phyloP scores from a whole-genome alignment of 2,113 vertebrate species.

The Patagioenas fasciata region DNA sequence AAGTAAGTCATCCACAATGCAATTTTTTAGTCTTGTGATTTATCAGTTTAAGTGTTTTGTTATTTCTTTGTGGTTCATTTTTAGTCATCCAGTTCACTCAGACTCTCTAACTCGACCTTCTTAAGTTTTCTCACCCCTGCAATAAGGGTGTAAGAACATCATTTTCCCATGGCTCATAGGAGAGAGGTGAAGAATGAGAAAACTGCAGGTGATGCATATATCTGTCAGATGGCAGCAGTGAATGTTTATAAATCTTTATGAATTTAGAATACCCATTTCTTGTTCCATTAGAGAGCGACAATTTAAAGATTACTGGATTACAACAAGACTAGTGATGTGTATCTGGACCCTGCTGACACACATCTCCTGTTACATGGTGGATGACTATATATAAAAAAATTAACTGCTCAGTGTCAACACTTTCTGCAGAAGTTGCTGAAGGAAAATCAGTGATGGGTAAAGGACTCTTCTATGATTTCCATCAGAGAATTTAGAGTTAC shows the following conservation, averaged over 20 bases:
- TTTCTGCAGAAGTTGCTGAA: conserved; percentile 6
- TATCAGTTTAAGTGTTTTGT: not conserved
- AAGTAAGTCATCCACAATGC: not conserved
- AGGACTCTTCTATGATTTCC: not conserved
- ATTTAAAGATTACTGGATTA: conserved; percentile 61
- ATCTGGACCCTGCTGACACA: conserved; percentile 25
- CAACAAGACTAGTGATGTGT: not conserved
- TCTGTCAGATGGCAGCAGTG: conserved; percentile 25
- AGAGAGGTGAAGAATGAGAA: not conserved
- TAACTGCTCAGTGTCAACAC: conserved; percentile 13
- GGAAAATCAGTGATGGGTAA: conserved; percentile 42
- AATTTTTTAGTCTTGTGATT: not conserved
- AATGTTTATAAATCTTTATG: conserved; percentile 58
- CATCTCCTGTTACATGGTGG: conserved; percentile 27
- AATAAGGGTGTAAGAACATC: not conserved
- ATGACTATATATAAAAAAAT: conserved; percentile 40
- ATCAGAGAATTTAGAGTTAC: not conserved
- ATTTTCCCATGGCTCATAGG: conserved; percentile 33
- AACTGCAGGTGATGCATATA: conserved; percentile 26
- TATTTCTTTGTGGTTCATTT: not conserved
- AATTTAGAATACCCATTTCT: conserved; percentile 54
- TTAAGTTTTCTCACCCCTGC: conserved; percentile 21
- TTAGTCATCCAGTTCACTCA: conserved; percentile 8
- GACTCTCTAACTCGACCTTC: conserved; percentile 13
- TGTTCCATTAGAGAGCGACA: conserved; percentile 60